Conservation (phyloP, 2,797 vertebrate genomes). For the Delichon dasypus region DNA sequence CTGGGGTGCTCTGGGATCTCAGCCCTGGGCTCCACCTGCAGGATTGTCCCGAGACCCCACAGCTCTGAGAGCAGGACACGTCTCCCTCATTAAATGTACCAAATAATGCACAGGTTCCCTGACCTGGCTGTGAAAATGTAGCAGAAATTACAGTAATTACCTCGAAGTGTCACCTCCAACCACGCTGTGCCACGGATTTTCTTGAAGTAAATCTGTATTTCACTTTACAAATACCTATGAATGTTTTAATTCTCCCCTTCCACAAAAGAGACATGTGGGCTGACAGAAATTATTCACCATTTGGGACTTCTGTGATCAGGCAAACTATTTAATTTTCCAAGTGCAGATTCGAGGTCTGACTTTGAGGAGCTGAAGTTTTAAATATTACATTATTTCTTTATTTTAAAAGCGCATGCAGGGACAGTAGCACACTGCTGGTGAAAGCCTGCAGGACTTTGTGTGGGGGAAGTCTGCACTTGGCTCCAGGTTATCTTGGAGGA, state of each 20-base stretch:
- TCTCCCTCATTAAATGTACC: neutral
- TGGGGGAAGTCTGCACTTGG: neutral
- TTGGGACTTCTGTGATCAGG: neutral
- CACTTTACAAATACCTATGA: neutral
- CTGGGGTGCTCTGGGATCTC: neutral
- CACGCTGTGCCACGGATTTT: neutral
- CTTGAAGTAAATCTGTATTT: neutral
- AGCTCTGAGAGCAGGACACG: neutral
- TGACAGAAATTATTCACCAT: neutral
- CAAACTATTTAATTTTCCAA: neutral
- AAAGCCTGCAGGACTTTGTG: neutral
- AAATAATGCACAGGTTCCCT: too few species aligned
- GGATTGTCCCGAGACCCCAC: accelerated
- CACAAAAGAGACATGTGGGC: neutral
- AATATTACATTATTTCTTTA: neutral
- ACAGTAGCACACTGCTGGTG: neutral
- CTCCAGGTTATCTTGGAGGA: neutral
- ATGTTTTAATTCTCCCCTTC: neutral
- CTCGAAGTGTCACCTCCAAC: neutral
- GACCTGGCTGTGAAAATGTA: neutral
- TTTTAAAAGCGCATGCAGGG: neutral
- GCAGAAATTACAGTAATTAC: neutral
- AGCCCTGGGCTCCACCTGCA: neutral
- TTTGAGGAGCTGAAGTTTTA: neutral
- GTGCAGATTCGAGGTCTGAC: neutral